phyloP scores from a whole-genome alignment of 2,888 invertebrate species.

The Lissocephala sabroskyi region DNA sequence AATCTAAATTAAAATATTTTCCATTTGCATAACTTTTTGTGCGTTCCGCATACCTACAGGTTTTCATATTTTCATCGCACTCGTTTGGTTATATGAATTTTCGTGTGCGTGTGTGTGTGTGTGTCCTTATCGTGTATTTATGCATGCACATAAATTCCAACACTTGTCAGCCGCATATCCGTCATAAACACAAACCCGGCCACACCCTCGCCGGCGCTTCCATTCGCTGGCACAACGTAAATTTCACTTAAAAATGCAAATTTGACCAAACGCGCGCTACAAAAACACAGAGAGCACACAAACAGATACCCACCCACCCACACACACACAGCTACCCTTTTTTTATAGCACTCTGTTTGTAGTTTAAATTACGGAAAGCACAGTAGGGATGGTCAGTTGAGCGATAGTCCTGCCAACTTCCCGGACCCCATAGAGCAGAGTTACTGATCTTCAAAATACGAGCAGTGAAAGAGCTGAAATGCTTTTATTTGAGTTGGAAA shows the following conservation, averaged over 20 bases:
- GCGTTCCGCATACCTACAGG: too few relatives aligned
- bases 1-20: neutral
- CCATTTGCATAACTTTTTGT: neutral
- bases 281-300: too few relatives aligned
- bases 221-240: neutral
- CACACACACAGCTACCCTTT: too few relatives aligned
- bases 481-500: too few relatives aligned
- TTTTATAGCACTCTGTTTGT: too few relatives aligned
- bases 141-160: slow-evolving; percentile 2
- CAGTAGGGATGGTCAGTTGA: too few relatives aligned
- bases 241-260: slow-evolving; percentile 1
- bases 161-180: slow-evolving; percentile 3
- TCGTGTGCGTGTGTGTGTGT: neutral
- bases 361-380: too few relatives aligned
- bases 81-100: neutral
- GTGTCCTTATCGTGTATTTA: neutral
- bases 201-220: neutral
- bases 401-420: too few relatives aligned
- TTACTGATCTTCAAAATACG: too few relatives aligned
- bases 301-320: too few relatives aligned
- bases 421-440: too few relatives aligned
- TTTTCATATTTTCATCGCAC: neutral
- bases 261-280: slow-evolving; percentile 1
- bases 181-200: neutral
- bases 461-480: too few relatives aligned